A percentile compares a stretch with the other conserved stretches of the same genome.
Evolutionary conservation across 2,113 vertebrate species (phyloP).

Genomic region (Charadrius vociferus): DNA sequence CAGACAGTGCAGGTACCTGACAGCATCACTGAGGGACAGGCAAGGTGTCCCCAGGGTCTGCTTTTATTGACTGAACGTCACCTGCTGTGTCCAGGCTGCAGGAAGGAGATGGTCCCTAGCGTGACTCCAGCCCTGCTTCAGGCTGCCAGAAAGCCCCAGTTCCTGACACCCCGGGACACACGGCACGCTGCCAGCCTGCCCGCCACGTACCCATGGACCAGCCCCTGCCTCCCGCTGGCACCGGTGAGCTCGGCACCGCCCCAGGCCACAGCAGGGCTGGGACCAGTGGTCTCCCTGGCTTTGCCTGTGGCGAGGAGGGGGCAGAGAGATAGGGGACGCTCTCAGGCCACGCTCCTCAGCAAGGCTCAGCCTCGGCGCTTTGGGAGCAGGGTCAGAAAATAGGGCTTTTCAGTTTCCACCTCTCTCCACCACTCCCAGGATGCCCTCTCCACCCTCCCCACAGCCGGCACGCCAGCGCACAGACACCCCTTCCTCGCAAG

Average conservation of each 20-base stretch:
- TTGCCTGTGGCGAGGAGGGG: neutral
- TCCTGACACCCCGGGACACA: neutral
- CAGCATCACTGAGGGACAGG: fast-evolving
- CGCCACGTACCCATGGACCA: neutral
- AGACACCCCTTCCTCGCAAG: neutral
- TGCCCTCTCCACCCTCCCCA: neutral
- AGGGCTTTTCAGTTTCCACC: fast-evolving
- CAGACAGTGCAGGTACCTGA: neutral
- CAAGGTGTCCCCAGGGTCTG: neutral
- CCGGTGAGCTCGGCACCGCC: neutral
- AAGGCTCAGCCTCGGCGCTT: neutral
- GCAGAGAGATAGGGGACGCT: fast-evolving
- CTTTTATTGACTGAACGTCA: neutral
- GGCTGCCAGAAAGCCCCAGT: neutral
- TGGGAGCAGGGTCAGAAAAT: neutral
- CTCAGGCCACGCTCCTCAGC: neutral
- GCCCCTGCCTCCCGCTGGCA: neutral
- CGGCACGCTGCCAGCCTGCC: neutral
- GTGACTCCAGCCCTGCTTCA: neutral
- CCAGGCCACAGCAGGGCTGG: neutral
- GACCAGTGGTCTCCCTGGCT: neutral
- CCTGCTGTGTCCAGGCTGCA: neutral
- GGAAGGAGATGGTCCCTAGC: neutral
- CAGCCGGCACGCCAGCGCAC: neutral
- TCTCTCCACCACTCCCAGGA: neutral